Evolutionary conservation across 2,797 vertebrate genomes (phyloP), one percentile per base, ranked within the genome.

Genomic region (Acanthopagrus latus): DNA sequence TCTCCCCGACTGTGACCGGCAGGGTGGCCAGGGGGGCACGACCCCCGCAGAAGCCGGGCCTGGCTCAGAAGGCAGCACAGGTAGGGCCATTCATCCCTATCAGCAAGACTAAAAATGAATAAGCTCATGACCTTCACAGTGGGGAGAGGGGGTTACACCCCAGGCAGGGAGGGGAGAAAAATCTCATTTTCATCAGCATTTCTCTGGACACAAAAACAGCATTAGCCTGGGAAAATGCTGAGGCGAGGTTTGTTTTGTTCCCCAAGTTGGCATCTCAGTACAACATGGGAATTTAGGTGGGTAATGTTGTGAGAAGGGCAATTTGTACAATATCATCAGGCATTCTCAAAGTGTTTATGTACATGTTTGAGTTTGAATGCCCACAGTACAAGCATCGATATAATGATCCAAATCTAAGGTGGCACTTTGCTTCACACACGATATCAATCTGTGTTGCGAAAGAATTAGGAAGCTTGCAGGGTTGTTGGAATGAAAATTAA

Each of bases 231-330:
- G 84, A 88, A 94, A 92, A 58, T 86, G 91, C 93, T 93, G 92
- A 92, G 89, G 77, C 83, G 65, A 54, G 51, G 73, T 88, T 89
- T 89, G 88, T 92, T 89, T 91, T 87, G 83, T 87, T 88, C 83
- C 87, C 67, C 25, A 71, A 82, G 82, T 84, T 89, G 86, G 85
- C 88, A 79, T 86, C 84, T 27, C 16, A n/a, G 75, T 78, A 44
- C 84, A 76, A 78, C 66, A 83, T 43, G 89, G 90, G 86, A 81
- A 84, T 91, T 91, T 90, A 87, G 91, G 82, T 85, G 90, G 88
- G 92, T 93, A 93, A 94, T 92, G 92, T 93, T 87, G 91, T 93
- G 92, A 86, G 91, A 93, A 93, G 93, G 92, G 84, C 91, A 92
- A 92, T 92, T 92, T 92, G 86, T 86, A 85, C 82, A 79, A 85